These are phyloP conservation scores for Trematocara marginatum DNA, from an alignment of 2,113 vertebrate species.

Conservation along the genomic window DNA sequence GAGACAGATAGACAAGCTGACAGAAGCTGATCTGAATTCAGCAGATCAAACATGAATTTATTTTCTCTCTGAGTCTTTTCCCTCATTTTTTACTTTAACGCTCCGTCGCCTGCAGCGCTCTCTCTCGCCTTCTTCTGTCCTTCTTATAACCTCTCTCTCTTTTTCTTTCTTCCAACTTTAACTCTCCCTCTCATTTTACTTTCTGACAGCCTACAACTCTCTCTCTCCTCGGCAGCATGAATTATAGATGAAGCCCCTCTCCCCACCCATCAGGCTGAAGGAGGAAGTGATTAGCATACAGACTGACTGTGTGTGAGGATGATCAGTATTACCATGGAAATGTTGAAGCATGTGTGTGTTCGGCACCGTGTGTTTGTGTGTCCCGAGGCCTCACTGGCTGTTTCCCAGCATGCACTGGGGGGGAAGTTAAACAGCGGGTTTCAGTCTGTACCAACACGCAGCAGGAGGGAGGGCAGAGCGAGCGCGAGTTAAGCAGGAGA, in stretches of 20 bases:
- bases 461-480: neutral
- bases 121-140: neutral
- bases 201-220: neutral
- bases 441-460: conserved; percentile 8
- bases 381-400: conserved; percentile 39
- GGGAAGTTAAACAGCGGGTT: conserved; percentile 28
- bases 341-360: neutral
- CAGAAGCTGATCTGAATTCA: conserved; percentile 12
- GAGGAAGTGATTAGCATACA: conserved; percentile 43
- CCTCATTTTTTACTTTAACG: conserved; percentile 34
- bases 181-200: conserved; percentile 11
- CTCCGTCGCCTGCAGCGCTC: conserved; percentile 10
- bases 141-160: neutral
- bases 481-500: neutral
- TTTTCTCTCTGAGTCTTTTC: conserved; percentile 13
- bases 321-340: conserved; percentile 36
- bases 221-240: conserved; percentile 12
- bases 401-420: conserved; percentile 50
- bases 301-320: conserved; percentile 9
- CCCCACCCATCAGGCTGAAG: neutral
- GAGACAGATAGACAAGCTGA: neutral
- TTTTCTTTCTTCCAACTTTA: conserved; percentile 10
- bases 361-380: neutral
- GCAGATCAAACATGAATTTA: conserved; percentile 24
- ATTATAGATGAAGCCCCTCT: conserved; percentile 40